Conservation (phyloP, 1,140 invertebrate genomes). For the Apis cerana region DNA sequence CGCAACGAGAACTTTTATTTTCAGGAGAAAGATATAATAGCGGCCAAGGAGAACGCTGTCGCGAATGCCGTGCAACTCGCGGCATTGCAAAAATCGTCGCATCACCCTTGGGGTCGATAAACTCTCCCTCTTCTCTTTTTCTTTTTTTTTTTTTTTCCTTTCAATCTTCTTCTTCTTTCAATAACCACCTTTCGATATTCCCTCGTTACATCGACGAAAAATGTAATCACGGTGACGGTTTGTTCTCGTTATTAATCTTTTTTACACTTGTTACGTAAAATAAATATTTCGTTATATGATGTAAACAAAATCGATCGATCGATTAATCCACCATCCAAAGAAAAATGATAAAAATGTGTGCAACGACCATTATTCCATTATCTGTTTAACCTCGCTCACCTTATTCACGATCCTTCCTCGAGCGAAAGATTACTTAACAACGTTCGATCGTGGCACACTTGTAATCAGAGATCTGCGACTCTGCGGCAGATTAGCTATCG, state of each 20-base stretch:
- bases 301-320: too few relatives aligned
- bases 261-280: conserved; percentile 31
- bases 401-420: background rate
- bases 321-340: too few relatives aligned
- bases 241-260: too few relatives aligned
- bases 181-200: too few relatives aligned
- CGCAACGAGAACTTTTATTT: background rate
- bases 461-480: too few relatives aligned
- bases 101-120: conserved; percentile 72
- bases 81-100: conserved; percentile 64
- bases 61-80: conserved; percentile 74
- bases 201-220: too few relatives aligned
- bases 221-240: conserved; percentile 38
- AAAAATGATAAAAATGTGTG: too few relatives aligned
- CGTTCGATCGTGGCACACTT: conserved; percentile 22
- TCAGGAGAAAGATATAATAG: conserved; percentile 75
- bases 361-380: background rate
- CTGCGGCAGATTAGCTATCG: too few relatives aligned
- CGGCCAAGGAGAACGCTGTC: conserved; percentile 78
- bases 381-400: background rate
- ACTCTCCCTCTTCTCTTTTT: background rate
- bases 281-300: background rate
- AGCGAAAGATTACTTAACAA: conserved; percentile 14
- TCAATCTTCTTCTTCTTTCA: too few relatives aligned
- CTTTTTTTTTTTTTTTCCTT: too few relatives aligned